Conservation (phyloP, 1,140 invertebrate species). For the Acyrthosiphon pisum region DNA sequence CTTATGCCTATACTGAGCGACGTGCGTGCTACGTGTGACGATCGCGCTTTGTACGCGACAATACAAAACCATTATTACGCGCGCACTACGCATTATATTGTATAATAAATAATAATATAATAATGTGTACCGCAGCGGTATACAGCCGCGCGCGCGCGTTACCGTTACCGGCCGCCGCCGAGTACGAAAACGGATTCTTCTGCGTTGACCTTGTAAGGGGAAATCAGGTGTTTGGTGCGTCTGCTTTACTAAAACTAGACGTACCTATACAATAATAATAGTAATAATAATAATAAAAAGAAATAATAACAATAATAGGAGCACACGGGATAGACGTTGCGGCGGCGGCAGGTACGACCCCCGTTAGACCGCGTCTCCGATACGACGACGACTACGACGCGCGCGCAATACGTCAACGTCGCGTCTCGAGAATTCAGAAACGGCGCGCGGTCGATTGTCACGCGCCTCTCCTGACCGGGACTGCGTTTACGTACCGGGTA, state of each 20-base stretch:
- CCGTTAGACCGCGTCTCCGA: background rate
- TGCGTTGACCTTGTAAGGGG: conserved; percentile 26
- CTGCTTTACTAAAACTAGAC: background rate
- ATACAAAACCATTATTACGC: background rate
- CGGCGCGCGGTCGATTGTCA: conserved; percentile 25
- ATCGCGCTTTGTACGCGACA: background rate
- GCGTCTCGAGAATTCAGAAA: conserved; percentile 6
- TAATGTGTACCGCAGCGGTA: background rate
- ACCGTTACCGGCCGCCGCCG: background rate
- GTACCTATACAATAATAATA: background rate
- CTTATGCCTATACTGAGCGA: background rate
- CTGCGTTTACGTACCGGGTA: background rate
- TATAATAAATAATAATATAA: no score
- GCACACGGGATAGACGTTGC: background rate
- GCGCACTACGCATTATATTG: background rate
- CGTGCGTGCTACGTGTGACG: background rate
- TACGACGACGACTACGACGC: background rate
- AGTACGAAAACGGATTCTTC: conserved; percentile 5
- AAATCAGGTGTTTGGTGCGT: conserved; percentile 30
- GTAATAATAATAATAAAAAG: background rate
- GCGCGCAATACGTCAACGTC: conserved; percentile 10
- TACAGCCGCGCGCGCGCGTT: background rate
- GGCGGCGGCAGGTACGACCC: background rate
- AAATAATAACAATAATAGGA: conserved; percentile 24
- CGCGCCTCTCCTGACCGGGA: conserved; percentile 14